Evolutionary conservation across 1,140 invertebrate species (phyloP), one percentile per base, ranked within the genome.

Genomic region (Drosophila dunni): DNA sequence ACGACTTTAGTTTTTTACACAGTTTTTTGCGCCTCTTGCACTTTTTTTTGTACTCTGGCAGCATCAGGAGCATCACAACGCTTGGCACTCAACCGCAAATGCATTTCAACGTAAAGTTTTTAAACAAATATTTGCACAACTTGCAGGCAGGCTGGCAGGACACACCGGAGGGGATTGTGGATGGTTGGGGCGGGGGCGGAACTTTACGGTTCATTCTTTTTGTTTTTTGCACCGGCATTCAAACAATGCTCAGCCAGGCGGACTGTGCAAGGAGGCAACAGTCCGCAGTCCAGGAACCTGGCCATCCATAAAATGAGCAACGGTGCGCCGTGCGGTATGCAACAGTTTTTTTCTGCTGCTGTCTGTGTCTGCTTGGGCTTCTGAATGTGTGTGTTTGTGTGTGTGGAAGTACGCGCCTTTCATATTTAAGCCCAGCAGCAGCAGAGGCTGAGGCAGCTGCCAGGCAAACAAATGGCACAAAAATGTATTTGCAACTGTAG

Each of bases 31-130:
- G 29, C 36, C 40, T 46, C 11, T 56, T 53, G 57, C 51, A 69
- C 51, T 74, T 6, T 29, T 29, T 81, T 77, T 88, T 80, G 75
- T 63, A 72, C 77, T 79, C 80, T 58, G 74, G 68, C 75, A 75
- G 69, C 80, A 67, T 83, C 66, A 60, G 54, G 15, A 48, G 72
- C 61, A 61, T 48, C 66, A 70, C 77, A 79, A 63, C 74, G 81
- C 63, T 88, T 80, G 80, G 80, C 85, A 88, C 84, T 88, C 84
- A 84, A 89, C 84, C 84, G 81, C 84, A 89, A 89, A 89, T 89
- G 84, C 84, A 90, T 89, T 89, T 89, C 84, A 89, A 89, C 85
- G 84, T 81, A 89, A 89, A 89, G 85, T 89, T 89, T 89, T 89
- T 84, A 90, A 90, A 81, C 81, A 89, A 91, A 91, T 91, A 91